Percentiles rank a stretch among this genome's conserved stretches.
Conservation (phyloP, 2,797 vertebrate species). For the Pygocentrus nattereri region DNA sequence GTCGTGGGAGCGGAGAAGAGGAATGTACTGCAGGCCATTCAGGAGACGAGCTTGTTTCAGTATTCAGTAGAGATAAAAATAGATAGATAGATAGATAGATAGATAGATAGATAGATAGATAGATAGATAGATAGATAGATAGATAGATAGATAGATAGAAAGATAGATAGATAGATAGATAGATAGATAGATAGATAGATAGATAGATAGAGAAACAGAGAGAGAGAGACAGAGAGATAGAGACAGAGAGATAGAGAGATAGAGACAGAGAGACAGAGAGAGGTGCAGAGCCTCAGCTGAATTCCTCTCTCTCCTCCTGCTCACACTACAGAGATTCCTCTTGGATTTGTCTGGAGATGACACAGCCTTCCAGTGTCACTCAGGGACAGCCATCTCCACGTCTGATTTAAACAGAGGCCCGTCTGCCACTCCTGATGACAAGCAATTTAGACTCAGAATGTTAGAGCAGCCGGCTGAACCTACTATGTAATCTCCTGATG, state of each 20-base stretch:
- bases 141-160: not conserved
- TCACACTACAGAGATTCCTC: not conserved
- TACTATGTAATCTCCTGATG: not conserved
- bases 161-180: not conserved
- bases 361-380: constrained; percentile 1
- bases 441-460: constrained; percentile 9
- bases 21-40: constrained; percentile 40
- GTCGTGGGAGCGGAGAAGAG: constrained; percentile 31
- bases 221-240: not conserved
- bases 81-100: constrained; percentile 9
- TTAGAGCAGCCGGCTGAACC: not conserved
- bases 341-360: constrained; percentile 35
- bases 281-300: not conserved
- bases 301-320: constrained; percentile 10
- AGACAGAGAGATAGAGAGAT: constrained; percentile 7
- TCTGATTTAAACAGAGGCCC: constrained; percentile 21
- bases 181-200: constrained; percentile 8
- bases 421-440: not conserved
- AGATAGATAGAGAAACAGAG: not conserved
- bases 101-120: not conserved
- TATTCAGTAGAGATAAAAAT: not conserved
- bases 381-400: not conserved
- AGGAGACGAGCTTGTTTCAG: constrained; percentile 8
- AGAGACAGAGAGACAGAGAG: not conserved
- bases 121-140: not conserved